phyloP scores from a whole-genome alignment of 2,113 vertebrate species.

The Gavialis gangeticus region DNA sequence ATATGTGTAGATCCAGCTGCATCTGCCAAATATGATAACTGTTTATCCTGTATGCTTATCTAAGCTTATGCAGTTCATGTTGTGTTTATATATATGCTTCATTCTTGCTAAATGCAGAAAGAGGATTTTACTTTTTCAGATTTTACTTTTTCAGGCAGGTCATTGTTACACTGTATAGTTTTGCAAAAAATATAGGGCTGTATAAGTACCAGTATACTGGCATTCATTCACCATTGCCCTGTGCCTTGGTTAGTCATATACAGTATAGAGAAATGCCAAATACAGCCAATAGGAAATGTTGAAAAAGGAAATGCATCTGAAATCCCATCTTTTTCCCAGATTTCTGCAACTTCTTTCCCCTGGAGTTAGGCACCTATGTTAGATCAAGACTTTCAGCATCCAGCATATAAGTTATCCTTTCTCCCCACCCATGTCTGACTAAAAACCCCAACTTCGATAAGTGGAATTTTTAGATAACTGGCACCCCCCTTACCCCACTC shows the following conservation, averaged over 20 bases:
- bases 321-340: no score
- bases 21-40: not conserved
- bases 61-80: not conserved
- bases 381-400: no score
- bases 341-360: no score
- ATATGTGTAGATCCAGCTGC: not conserved
- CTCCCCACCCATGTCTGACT: no score
- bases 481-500: no score
- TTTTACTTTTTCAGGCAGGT: not conserved
- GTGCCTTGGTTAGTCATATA: not conserved
- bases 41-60: not conserved
- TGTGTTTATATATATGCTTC: not conserved
- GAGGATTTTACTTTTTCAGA: not conserved
- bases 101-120: not conserved
- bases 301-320: no score
- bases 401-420: no score
- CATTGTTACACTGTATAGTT: rapidly evolving
- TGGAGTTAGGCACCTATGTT: no score
- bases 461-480: no score
- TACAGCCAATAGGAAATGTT: not conserved
- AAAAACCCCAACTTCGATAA: no score
- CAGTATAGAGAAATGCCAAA: not conserved
- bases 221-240: not conserved
- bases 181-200: not conserved
- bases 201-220: not conserved